Base-by-base conservation (phyloP, 2,888 invertebrate species). In the Lydus trimaculatus region DNA sequence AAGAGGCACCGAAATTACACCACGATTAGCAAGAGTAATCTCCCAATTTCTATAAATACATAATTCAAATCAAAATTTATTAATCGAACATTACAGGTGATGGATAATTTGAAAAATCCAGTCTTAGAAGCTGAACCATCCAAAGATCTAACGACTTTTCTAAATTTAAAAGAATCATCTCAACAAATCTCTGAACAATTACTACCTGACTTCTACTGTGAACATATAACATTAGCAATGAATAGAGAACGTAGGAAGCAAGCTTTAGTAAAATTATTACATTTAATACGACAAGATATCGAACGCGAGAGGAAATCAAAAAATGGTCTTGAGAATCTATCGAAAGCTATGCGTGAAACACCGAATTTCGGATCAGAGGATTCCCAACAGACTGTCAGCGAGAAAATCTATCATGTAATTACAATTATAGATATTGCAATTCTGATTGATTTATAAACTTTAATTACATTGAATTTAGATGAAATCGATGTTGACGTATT, bases 181-280 rank as follows among this genome's bases (percentile, higher is more conserved):
- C 86, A 85, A 64, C 85, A 86, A 72, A 86, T 88, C 61, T 87
- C 90, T 11, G 97, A 97, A 81, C 97, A 97, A 84, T 87, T 96
- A 64, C 86, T 98, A 72, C 95, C 97, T 0, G 97, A 97, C 85
- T 97, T 96, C 87, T 97, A 97, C 86, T 96, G 97, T 78, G 97
- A 98, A 83, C 97, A 98, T 85, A 92, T 94, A 74, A 95, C 95
- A 1, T 89, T 97, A 78, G 94, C 94, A 31, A 97, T 98, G 97
- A 97, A 97, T 84, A 88, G 91, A 64, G 97, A 96, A 80, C 87
- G 97, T 71, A 89, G 97, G 79, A 95, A 94, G 86, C 93, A 93
- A 89, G 93, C 95, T 4, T 85, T 98, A 69, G 89, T 95, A 65
- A 94, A 96, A 84, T 90, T 97, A 63, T 85, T 97, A 39, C 94